These are phyloP conservation scores for Leptinotarsa peninsularis DNA, from an alignment of 2,888 invertebrate species.

Conservation along the genomic window DNA sequence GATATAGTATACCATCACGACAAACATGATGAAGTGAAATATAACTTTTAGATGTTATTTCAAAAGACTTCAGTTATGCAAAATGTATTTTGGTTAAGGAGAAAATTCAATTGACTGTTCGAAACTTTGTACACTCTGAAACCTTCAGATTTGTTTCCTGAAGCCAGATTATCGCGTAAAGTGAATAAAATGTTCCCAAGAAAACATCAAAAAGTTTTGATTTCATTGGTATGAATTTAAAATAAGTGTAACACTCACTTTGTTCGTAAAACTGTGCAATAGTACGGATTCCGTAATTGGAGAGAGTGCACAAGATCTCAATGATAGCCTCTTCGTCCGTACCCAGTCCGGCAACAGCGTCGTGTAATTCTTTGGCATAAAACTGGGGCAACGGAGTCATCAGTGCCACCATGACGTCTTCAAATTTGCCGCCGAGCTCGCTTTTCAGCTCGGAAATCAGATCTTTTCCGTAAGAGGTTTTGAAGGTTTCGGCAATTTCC, in stretches of 20 bases:
- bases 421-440: constrained; percentile 89
- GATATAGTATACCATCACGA: too few species aligned
- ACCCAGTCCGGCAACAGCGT: constrained; percentile 87
- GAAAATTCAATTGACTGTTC: too few species aligned
- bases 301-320: constrained; percentile 91
- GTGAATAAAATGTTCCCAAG: too few species aligned
- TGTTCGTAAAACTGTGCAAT: constrained; percentile 87
- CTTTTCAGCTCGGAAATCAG: constrained; percentile 84
- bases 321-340: constrained; percentile 93
- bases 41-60: too few species aligned
- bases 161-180: too few species aligned
- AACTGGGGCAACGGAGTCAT: constrained; percentile 92
- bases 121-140: too few species aligned
- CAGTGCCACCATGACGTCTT: constrained; percentile 83
- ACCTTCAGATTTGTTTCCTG: too few species aligned
- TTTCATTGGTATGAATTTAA: too few species aligned
- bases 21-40: too few species aligned
- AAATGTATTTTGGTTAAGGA: too few species aligned
- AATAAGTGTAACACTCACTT: constrained; percentile 68
- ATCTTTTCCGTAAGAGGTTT: constrained; percentile 91
- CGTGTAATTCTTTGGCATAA: constrained; percentile 90
- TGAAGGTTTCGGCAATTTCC: constrained; percentile 91
- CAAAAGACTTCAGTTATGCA: too few species aligned
- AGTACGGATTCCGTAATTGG: constrained; percentile 89
- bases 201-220: too few species aligned